phyloP scores from a whole-genome alignment of 2,797 vertebrate species.

The Buphagus erythrorhynchus region DNA sequence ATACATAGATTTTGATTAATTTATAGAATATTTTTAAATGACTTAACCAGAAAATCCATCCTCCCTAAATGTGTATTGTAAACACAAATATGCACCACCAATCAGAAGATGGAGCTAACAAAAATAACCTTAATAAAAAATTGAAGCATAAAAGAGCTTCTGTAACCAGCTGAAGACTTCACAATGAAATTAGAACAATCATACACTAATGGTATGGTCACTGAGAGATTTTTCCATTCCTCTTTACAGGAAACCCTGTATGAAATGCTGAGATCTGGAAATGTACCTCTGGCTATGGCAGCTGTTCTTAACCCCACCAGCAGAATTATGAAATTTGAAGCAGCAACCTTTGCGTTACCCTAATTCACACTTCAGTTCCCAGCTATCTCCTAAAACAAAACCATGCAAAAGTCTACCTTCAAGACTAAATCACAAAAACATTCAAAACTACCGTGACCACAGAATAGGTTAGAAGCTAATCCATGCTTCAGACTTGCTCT shows the following conservation, averaged over 20 bases:
- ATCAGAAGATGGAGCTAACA: background rate
- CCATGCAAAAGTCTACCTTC: background rate
- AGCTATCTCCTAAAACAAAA: background rate
- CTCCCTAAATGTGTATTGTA: background rate
- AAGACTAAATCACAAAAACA: background rate
- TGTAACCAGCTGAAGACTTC: background rate
- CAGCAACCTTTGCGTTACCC: background rate
- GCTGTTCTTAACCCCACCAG: background rate
- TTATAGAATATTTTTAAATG: background rate
- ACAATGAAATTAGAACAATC: background rate
- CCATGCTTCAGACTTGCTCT: background rate
- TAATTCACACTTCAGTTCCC: background rate
- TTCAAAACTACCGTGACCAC: background rate
- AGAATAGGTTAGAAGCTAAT: background rate
- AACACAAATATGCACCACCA: background rate
- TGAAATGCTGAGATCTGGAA: background rate
- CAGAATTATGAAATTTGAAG: background rate
- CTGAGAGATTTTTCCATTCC: background rate
- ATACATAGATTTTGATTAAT: background rate
- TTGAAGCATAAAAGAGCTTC: background rate
- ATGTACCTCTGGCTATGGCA: background rate
- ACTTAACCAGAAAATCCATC: background rate
- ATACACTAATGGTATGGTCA: background rate
- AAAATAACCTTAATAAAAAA: background rate
- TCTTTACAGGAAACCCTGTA: background rate